Base-by-base conservation (phyloP, 2,113 vertebrate species). In the Synchiropus splendidus region DNA sequence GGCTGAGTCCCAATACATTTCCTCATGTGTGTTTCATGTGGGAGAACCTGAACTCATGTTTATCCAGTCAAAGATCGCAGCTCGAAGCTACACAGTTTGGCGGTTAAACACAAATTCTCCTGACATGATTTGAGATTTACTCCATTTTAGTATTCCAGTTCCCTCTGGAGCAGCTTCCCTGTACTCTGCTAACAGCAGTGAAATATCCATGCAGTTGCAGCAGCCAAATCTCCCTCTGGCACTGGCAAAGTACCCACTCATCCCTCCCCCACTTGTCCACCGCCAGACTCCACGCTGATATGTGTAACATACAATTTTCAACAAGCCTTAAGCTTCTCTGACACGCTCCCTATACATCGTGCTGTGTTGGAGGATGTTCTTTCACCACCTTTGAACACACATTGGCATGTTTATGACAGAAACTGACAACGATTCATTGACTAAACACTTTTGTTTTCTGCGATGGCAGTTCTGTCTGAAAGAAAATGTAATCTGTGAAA, bases 161-260 rank as follows among this genome's bases (percentile, higher is more conserved):
- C 61, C 68, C 61, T 53, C 42, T 47, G 66, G 57, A 75, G 45
- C 30, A 48, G 51, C 45, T 32, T 42, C 39, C 41, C 49, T 57
- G 14, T 47, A 67, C 58, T 69, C 41, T 33, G 42, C 64, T 70
- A 61, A 67, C 54, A 61, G 49, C 55, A 54, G 61, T 55, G 62
- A 61, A 72, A 64, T 64, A 68, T 64, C 70, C 58, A 54, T 61
- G 60, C 48, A 60, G 49, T 35, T 27, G 4, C 21, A 37, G 42
- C 55, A 61, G 69, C 64, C 61, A 78, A 72, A 72, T 64, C 58
- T 61, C 39, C 72, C 59, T 58, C 10, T 55, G 63, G 63, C 66
- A 45, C 58, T 56, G 17, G 39, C 49, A 39, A 54, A 59, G 33
- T 69, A 47, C 45, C 16, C 36, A 31, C 40, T 18, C 5, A 16